Base-by-base conservation (phyloP, 2,888 invertebrate genomes). In the Parnassius apollo region DNA sequence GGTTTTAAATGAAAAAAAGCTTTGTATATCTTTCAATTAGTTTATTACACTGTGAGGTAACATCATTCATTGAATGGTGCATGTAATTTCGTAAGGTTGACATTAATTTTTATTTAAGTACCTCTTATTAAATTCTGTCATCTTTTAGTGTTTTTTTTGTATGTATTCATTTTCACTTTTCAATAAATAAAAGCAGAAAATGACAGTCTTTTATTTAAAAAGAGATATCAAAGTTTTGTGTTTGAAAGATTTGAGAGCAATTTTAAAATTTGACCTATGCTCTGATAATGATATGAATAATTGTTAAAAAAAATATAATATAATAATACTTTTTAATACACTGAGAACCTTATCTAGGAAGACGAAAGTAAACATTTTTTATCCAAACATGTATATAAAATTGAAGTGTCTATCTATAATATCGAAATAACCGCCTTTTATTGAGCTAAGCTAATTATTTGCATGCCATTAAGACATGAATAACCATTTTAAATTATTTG, bases 131-230 rank as follows among this genome's bases (percentile, higher is more conserved):
- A 90, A 82, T 77, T 81, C 78, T 76, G 81, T 81, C 79, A 7
- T 49, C 49, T 13, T 13, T 13, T 86, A 85, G 85, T 71, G 71
- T 86, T 83, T 84, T 83, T 88, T 86, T 82, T 88, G 86, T 85
- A 86, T 85, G 81, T 82, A 86, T 88, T 88, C 85, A 87, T 88
- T 89, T 88, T 83, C 78, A 83, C 84, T 90, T 88, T 81, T 82
- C 77, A 86, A 86, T 86, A 88, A 91, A 90, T 86, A 84, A 76
- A 81, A 81, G 70, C 82, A 78, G 78, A 79, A 73, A 80, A 73
- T 64, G 62, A 35, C 35, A 35, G 62, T 72, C 13, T 49, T 72
- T 75, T 25, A 61, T 57, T 61, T 57, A 2, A 13, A 49, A 49
- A n/a, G 3, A 18, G 18, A 18, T 18, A 18, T 18, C 1, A 18